Evolutionary conservation across 64 coral and sea anemone genomes (phyloP).

Genomic region (Dendrophyllia cribrosa): DNA sequence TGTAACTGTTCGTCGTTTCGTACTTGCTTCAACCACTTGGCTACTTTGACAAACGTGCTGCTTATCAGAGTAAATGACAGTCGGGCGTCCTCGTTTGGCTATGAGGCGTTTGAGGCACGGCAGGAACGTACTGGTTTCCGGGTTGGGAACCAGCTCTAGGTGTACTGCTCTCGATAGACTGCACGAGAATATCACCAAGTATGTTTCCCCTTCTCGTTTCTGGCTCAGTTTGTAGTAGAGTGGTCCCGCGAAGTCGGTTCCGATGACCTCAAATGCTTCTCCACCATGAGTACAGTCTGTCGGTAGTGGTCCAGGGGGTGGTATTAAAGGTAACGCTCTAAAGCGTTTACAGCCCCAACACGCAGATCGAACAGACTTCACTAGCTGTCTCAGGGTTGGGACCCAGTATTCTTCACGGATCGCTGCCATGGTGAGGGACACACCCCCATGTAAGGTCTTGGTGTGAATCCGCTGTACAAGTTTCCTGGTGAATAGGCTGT

Average conservation of each 20-base stretch:
- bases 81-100: slow-evolving; percentile 48
- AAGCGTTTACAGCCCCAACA: slow-evolving; percentile 43
- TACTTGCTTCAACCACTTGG: slow-evolving; percentile 35
- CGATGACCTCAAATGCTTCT: slow-evolving; percentile 19
- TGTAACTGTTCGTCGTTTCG: not conserved
- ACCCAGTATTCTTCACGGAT: slow-evolving; percentile 40
- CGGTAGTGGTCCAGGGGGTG: slow-evolving; percentile 28
- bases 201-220: not conserved
- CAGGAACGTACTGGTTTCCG: slow-evolving; percentile 29
- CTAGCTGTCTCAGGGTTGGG: slow-evolving; percentile 23
- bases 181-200: not conserved
- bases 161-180: slow-evolving; percentile 3
- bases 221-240: too few species aligned
- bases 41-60: slow-evolving; percentile 36
- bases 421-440: slow-evolving; percentile 4
- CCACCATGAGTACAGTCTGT: not conserved
- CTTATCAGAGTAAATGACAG: slow-evolving; percentile 57
- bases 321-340: not conserved
- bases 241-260: slow-evolving; percentile 36
- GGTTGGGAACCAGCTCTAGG: not conserved
- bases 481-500: slow-evolving; percentile 26
- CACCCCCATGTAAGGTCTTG: too few species aligned
- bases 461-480: not conserved
- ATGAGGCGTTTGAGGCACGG: slow-evolving; percentile 51
- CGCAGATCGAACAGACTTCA: slow-evolving; percentile 10